Evolutionary conservation across 2,113 vertebrate genomes (phyloP), one percentile per base, ranked within the genome.

Genomic region (Lampris megalopsis): DNA sequence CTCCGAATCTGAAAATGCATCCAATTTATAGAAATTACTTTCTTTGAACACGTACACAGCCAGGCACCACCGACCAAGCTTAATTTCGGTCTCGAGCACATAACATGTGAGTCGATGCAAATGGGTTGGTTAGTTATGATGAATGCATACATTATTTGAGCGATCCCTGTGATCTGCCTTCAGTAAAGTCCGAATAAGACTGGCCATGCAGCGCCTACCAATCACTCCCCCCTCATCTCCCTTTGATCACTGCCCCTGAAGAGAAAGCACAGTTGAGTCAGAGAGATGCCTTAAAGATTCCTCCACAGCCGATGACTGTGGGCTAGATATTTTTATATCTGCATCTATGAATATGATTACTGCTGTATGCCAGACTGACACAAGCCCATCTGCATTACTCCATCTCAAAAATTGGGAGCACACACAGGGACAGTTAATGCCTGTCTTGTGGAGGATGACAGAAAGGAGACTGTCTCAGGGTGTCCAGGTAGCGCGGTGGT

Each of bases 1-100:
- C 58, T 61, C 53, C 62, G 13, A 57, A 71, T 64, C 63, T 49
- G 11, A 38, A 54, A 80, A 67, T 24, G 36, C 9, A 52, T 49
- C 9, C 24, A 64, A 45, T 43, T 63, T 59, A 37, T 38, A 38
- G 24, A 59, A 9, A 38, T 38, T 59, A 6, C 36, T 43, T 10
- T 11, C 13, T 10, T 13, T 43, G 13, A 45, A 38, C 63, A 65
- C n/a, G 5, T 13, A 45, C 60, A 43, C 41, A 63, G 8, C 7
- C 37, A 42, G 38, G 9, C 37, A 7, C 60, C 40, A 9, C 24
- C 35, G 9, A 7, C 37, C 37, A 58, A 13, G 9, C 56, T 58
- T 58, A 35, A 7, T n/a, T 58, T 36, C 6, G 24, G 24, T 7
- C 24, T 4, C n/a, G 6, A 36, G 56, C 6, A 36, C 57, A 9